Evolutionary conservation across 2,888 invertebrate genomes (phyloP).

Genomic region (Frankliniella fusca): DNA sequence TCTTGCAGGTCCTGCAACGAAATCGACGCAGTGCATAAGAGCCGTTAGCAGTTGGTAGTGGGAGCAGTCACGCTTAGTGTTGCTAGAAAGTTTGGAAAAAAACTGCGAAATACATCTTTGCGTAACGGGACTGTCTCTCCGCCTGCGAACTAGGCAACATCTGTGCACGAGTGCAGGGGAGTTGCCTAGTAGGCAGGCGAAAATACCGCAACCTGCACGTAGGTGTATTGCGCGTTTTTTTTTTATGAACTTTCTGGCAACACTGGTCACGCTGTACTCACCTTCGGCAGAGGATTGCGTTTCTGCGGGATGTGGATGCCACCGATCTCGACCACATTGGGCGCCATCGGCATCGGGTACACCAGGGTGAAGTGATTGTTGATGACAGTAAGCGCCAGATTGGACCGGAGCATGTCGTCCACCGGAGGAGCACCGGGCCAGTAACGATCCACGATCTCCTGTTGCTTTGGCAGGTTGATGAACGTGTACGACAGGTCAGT

Average conservation of each 20-base stretch:
- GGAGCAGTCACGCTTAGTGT: too few species aligned
- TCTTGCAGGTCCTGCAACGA: background rate
- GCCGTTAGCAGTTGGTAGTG: too few species aligned
- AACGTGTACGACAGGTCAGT: background rate
- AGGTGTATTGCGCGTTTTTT: too few species aligned
- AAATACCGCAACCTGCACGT: too few species aligned
- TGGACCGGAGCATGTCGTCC: background rate
- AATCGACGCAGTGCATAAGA: background rate
- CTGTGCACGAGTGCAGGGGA: too few species aligned
- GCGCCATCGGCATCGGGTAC: background rate
- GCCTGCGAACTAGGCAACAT: too few species aligned
- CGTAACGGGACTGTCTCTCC: too few species aligned
- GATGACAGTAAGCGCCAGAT: background rate
- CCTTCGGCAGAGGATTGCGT: background rate
- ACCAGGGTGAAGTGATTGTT: background rate
- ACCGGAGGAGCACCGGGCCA: background rate
- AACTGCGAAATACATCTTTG: too few species aligned
- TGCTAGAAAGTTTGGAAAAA: too few species aligned
- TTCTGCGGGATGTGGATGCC: slow-evolving; percentile 27
- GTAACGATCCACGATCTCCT: background rate
- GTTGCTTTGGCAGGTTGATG: background rate
- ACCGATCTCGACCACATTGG: background rate
- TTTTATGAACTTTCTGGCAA: background rate
- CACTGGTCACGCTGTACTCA: background rate
- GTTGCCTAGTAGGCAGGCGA: too few species aligned